Evolutionary conservation across 35 echinoderm and acorn worm genomes (phyloP).

Genomic region (Strongylocentrotus purpuratus): DNA sequence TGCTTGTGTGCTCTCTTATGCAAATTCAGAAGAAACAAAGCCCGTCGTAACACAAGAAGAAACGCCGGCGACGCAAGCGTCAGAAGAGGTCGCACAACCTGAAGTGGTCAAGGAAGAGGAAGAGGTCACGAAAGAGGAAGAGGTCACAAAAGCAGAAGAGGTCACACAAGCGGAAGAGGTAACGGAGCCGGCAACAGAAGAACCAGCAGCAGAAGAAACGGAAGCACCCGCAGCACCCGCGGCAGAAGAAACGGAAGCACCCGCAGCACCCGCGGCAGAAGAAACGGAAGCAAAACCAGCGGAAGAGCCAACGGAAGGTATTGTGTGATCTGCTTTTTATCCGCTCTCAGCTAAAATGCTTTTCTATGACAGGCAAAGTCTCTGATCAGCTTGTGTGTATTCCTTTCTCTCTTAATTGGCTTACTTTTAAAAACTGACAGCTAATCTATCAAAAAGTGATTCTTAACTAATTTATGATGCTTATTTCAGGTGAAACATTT

Average conservation of each 20-base stretch:
- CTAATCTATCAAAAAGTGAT: too few species aligned
- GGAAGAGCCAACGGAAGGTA: background rate
- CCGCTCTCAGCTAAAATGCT: background rate
- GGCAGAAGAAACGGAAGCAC: background rate
- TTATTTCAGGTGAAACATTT: background rate
- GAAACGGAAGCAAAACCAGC: background rate
- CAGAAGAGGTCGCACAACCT: background rate
- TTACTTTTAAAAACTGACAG: too few species aligned
- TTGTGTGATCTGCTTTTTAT: background rate
- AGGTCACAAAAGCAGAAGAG: background rate
- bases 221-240: background rate
- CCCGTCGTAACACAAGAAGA: background rate
- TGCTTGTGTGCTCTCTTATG: background rate
- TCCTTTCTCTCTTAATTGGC: too few species aligned
- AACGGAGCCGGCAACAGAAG: slow-evolving; percentile 8
- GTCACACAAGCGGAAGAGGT: background rate
- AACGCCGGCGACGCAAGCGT: slow-evolving; percentile 23
- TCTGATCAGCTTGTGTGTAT: too few species aligned
- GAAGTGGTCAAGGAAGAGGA: background rate
- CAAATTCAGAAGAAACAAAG: background rate
- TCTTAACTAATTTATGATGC: background rate
- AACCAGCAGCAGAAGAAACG: background rate
- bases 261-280: background rate
- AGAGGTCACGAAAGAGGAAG: slow-evolving; percentile 13
- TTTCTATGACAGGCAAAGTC: background rate